Conservation (phyloP, 2,888 invertebrate species). For the Oegoconia quadripuncta region DNA sequence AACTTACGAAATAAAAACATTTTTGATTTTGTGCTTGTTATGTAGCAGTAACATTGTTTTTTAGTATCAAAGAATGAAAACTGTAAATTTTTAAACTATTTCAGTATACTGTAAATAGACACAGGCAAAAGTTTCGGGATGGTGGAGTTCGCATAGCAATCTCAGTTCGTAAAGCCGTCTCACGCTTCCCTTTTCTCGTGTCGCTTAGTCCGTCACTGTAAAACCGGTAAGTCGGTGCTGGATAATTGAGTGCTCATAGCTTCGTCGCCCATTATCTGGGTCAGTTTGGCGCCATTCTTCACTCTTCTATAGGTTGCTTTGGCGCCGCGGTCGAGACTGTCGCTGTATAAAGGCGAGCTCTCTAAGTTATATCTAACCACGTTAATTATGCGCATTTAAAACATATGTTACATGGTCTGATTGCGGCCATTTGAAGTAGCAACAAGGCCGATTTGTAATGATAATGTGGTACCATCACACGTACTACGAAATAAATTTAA, state of each 20-base stretch:
- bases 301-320: slow-evolving; percentile 3
- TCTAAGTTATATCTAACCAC: slow-evolving; percentile 12
- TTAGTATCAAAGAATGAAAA: no score
- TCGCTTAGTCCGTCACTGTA: background rate
- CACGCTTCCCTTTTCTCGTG: background rate
- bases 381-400: slow-evolving; percentile 20
- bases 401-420: slow-evolving; percentile 14
- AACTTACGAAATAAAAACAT: no score
- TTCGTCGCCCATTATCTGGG: slow-evolving; percentile 19
- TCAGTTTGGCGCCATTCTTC: slow-evolving; percentile 13
- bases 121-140: no score
- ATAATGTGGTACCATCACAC: no score
- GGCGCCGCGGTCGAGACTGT: slow-evolving; percentile 11
- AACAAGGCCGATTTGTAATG: no score
- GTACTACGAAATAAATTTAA: no score
- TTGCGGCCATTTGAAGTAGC: slow-evolving; percentile 6
- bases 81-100: no score
- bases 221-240: slow-evolving; percentile 13
- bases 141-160: background rate
- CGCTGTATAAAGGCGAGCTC: slow-evolving; percentile 15
- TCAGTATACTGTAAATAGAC: no score
- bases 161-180: background rate
- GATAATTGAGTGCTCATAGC: slow-evolving; percentile 16
- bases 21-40: no score
- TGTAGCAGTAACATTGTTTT: no score